These are phyloP conservation scores for Scomberomorus guttatus DNA, from an alignment of 2,797 vertebrate species.

Conservation along the genomic window DNA sequence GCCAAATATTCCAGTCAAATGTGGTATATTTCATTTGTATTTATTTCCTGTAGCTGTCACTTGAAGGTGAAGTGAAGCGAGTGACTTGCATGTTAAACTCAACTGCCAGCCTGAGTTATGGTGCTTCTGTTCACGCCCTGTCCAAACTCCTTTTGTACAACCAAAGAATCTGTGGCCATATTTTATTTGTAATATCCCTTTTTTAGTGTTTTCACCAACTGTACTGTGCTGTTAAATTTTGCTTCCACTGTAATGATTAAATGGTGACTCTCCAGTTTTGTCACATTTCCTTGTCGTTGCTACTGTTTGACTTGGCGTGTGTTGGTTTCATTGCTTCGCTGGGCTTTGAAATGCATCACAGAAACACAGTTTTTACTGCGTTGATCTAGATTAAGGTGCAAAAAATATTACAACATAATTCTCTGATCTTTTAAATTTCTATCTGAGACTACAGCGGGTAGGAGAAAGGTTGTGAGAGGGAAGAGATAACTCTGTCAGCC, in stretches of 20 bases:
- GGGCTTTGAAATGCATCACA: slow-evolving; percentile 13
- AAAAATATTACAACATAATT: not conserved
- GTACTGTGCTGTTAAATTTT: slow-evolving; percentile 80
- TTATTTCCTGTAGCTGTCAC: slow-evolving; percentile 80
- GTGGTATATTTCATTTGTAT: slow-evolving; percentile 86
- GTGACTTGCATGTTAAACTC: slow-evolving; percentile 67
- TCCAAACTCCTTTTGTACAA: slow-evolving; percentile 64
- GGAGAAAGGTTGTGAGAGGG: slow-evolving; percentile 59
- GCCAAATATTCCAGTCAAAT: slow-evolving; percentile 79
- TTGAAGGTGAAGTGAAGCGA: slow-evolving; percentile 57
- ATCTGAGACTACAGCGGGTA: slow-evolving; percentile 43
- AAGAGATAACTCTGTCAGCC: slow-evolving; percentile 26
- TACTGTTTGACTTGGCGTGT: slow-evolving; percentile 42
- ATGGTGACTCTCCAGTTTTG: slow-evolving; percentile 81
- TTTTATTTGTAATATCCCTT: slow-evolving; percentile 74
- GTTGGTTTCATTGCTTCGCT: slow-evolving; percentile 1
- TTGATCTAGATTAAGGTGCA: not conserved
- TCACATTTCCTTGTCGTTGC: slow-evolving; percentile 70
- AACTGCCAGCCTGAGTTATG: slow-evolving; percentile 62
- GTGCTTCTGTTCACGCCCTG: slow-evolving; percentile 72
- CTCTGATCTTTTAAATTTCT: slow-evolving; percentile 14
- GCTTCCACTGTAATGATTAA: slow-evolving; percentile 83
- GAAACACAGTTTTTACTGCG: slow-evolving; percentile 5
- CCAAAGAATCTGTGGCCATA: slow-evolving; percentile 79
- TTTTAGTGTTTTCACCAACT: slow-evolving; percentile 73